These are phyloP conservation scores for Parapristionchus giblindavisi DNA, from an alignment of 2,888 invertebrate genomes.

Conservation along the genomic window DNA sequence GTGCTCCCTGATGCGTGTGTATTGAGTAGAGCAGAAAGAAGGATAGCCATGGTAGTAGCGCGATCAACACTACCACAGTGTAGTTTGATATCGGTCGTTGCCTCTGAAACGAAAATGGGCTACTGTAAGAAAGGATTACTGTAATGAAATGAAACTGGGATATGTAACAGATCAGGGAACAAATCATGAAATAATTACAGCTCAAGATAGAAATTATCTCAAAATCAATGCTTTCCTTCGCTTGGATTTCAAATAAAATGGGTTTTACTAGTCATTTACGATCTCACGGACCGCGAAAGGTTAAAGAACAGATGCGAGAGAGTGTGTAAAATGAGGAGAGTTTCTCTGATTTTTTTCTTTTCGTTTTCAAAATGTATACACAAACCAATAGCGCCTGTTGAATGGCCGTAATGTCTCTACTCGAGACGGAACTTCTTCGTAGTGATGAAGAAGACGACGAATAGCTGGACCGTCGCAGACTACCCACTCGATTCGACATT, in stretches of 20 bases:
- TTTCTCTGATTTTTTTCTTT: too few species aligned
- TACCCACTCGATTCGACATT: conserved; percentile 27
- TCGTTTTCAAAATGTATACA: too few species aligned
- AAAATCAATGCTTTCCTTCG: too few species aligned
- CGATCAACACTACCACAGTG: conserved; percentile 25
- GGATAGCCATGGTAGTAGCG: conserved; percentile 13
- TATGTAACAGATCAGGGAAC: too few species aligned
- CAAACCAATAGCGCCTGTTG: conserved; percentile 25
- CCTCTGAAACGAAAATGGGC: neutral
- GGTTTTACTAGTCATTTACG: too few species aligned
- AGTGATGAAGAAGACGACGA: conserved; percentile 7
- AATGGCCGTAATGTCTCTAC: conserved; percentile 22
- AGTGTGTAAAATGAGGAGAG: too few species aligned
- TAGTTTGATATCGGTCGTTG: conserved; percentile 24
- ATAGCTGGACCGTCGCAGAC: conserved; percentile 22
- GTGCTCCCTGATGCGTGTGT: conserved; percentile 1
- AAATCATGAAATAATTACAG: too few species aligned
- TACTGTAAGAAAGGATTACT: neutral
- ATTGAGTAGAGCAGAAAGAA: conserved; percentile 29
- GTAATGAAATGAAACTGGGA: too few species aligned
- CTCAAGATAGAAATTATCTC: too few species aligned
- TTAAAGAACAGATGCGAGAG: too few species aligned
- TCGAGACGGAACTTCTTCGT: conserved; percentile 25
- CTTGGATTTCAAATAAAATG: too few species aligned
- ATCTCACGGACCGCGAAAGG: too few species aligned